Evolutionary conservation across 2,113 vertebrate species (phyloP), one percentile per base, ranked within the genome.

Genomic region (Xiphophorus couchianus): DNA sequence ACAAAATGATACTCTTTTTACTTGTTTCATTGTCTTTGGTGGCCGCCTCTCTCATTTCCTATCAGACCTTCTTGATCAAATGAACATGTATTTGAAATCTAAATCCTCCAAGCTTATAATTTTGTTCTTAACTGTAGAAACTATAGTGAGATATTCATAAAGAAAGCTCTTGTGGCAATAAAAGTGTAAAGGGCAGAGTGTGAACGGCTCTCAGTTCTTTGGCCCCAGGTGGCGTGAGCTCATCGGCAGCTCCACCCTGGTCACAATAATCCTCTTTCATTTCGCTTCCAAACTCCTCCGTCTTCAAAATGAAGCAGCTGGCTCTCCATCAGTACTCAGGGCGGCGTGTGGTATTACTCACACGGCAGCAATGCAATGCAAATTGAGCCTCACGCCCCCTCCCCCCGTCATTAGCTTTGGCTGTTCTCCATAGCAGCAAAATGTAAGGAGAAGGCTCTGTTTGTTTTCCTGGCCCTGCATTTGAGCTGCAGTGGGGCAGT

Each of bases 291-390:
- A 69, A 68, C 66, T 69, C 63, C 62, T 48, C 68, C 14, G 29
- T 86, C 25, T 66, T 61, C 70, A 60, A 62, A 87, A 82, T 31
- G 39, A 80, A 87, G 85, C 90, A 84, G 80, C 86, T 92, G 89
- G 77, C 76, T 87, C 85, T 73, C 74, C 86, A 84, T 90, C 85
- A 79, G 78, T 68, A 68, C 78, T 76, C 69, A 64, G 65, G 83
- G 58, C 67, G 42, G 35, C 4, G 37, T 80, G 76, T 84, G 88
- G 83, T 78, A 92, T 93, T 91, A 92, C 89, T 93, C 92, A 93
- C 87, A 76, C 78, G 25, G 65, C 81, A 91, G 88, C 71, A 86
- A 93, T 91, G 91, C 78, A 69, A 62, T 74, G 72, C 77, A 65
- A 73, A 69, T 70, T 71, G 58, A 76, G 69, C 64, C 80, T 84